These are phyloP conservation scores for Neocrepidodera transversa DNA, from an alignment of 2,888 invertebrate species.

Conservation along the genomic window DNA sequence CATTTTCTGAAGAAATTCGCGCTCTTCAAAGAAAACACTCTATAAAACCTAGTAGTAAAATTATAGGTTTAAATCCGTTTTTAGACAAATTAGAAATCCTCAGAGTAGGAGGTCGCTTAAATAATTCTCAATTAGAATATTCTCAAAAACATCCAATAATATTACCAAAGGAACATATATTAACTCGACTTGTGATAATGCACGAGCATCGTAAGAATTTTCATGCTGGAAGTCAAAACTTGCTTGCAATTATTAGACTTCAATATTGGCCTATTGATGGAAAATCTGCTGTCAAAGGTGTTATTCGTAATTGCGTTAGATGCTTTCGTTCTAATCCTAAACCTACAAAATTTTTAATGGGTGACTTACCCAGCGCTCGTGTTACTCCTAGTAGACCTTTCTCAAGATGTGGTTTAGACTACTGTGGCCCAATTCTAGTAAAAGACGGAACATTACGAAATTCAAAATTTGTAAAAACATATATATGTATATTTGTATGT, in stretches of 20 bases:
- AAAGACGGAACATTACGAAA: not conserved
- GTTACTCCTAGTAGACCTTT: slow-evolving; percentile 11
- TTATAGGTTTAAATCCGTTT: not conserved
- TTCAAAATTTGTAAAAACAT: not conserved
- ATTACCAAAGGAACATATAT: not conserved
- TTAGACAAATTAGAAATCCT: not conserved
- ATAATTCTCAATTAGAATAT: slow-evolving; percentile 5
- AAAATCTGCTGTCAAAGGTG: not conserved
- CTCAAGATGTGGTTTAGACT: slow-evolving; percentile 5
- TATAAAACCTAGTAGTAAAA: not conserved
- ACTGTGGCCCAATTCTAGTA: not conserved
- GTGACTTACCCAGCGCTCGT: not conserved
- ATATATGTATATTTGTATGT: slow-evolving; percentile 20
- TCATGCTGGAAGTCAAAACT: not conserved
- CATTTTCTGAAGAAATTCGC: not conserved
- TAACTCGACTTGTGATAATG: not conserved
- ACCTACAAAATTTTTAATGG: not conserved
- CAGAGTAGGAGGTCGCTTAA: not conserved
- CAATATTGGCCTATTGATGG: not conserved
- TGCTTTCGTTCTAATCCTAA: not conserved
- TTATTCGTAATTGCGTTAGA: not conserved
- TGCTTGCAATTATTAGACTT: not conserved
- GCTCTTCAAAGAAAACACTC: not conserved
- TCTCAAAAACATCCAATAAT: slow-evolving; percentile 1
- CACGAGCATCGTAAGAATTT: not conserved